A percentile compares a stretch with the other conserved stretches of the same genome.
Conservation (phyloP, 2,113 vertebrate genomes). For the Tyto alba region DNA sequence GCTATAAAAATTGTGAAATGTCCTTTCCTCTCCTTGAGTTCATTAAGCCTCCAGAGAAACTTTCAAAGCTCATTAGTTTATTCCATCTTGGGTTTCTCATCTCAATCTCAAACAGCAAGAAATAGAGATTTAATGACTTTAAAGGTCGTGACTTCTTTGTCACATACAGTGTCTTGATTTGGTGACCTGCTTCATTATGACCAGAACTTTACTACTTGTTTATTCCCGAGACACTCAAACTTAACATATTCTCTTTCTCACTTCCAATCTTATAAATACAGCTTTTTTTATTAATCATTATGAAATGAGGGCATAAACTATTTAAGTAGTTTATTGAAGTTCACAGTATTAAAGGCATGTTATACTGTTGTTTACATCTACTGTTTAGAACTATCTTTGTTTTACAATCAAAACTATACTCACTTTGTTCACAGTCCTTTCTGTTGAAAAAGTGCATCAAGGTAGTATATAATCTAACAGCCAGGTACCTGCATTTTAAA, state of each 20-base stretch:
- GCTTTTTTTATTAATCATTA: neutral
- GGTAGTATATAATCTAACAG: neutral
- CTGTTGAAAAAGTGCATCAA: neutral
- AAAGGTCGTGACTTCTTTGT: slow-evolving; percentile 17
- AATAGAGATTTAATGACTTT: slow-evolving; percentile 46
- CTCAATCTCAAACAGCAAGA: slow-evolving; percentile 40
- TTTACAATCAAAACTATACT: neutral
- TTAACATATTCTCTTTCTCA: neutral
- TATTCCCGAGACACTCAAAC: neutral
- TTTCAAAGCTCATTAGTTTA: slow-evolving; percentile 50
- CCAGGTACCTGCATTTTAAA: neutral
- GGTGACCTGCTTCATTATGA: neutral
- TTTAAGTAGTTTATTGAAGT: neutral
- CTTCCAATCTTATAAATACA: neutral
- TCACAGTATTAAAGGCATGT: neutral
- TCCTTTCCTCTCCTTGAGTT: slow-evolving; percentile 58
- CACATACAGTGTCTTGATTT: neutral
- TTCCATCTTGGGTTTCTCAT: slow-evolving; percentile 29
- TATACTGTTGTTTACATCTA: neutral
- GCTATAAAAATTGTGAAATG: slow-evolving; percentile 28
- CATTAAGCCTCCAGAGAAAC: slow-evolving; percentile 49
- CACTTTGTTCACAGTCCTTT: neutral
- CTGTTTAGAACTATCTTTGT: neutral
- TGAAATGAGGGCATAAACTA: neutral
- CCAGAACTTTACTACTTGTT: neutral